Conservation (phyloP, 1,140 invertebrate species). For the Procambarus virginalis region DNA sequence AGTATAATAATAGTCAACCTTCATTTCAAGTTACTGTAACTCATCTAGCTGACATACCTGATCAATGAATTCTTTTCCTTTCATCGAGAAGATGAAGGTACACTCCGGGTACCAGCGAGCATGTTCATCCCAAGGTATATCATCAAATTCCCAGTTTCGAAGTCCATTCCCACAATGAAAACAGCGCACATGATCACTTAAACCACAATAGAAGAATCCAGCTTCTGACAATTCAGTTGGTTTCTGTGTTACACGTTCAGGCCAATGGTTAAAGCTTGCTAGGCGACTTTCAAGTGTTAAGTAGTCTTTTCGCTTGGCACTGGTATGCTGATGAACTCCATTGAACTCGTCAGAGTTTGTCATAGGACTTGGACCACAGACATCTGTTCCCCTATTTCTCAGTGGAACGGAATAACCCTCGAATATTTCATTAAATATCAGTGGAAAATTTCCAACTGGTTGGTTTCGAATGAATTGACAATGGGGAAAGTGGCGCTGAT, state of each 20-base stretch:
- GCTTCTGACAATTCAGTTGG: constrained; percentile 86
- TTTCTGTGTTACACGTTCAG: constrained; percentile 82
- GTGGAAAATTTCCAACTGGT: too few species aligned
- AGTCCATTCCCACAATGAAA: neutral
- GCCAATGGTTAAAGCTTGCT: constrained; percentile 81
- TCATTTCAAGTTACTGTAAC: neutral
- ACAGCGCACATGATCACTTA: constrained; percentile 14
- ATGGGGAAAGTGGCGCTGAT: constrained; percentile 81
- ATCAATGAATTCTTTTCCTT: constrained; percentile 1
- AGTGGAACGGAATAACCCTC: too few species aligned
- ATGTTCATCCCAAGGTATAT: constrained; percentile 14
- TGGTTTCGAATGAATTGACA: constrained; percentile 81
- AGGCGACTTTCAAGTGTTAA: constrained; percentile 81
- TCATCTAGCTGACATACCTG: neutral
- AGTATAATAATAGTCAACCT: too few species aligned
- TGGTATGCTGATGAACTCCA: too few species aligned
- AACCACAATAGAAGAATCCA: constrained; percentile 86
- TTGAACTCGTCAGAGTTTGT: too few species aligned
- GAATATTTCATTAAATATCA: too few species aligned
- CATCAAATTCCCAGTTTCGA: neutral
- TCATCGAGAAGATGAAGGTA: neutral
- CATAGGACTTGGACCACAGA: too few species aligned
- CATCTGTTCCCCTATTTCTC: too few species aligned
- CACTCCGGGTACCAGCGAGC: constrained; percentile 7
- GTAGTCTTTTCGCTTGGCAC: constrained; percentile 73